Conservation (phyloP, 2,888 invertebrate species). For the Caenorhabditis doughertyi region DNA sequence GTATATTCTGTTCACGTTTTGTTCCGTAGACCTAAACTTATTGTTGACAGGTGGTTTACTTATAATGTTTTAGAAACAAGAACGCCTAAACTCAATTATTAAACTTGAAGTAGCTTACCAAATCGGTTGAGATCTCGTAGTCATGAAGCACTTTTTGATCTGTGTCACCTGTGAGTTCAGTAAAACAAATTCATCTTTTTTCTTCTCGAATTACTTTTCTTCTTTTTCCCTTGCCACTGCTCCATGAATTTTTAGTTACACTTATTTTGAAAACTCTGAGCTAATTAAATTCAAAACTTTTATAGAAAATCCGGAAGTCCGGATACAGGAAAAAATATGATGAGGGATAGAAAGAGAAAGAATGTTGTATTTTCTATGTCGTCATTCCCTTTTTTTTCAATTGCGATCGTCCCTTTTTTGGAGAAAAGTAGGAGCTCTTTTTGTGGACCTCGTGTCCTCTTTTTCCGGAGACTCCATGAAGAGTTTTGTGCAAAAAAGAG, state of each 20-base stretch:
- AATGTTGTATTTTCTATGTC: constrained; percentile 1
- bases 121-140: too few relatives aligned
- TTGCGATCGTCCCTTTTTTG: constrained; percentile 1
- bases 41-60: too few relatives aligned
- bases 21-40: too few relatives aligned
- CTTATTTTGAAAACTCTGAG: background rate
- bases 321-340: background rate
- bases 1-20: background rate
- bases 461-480: constrained; percentile 19
- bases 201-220: constrained; percentile 21
- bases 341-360: background rate
- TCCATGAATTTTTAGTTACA: background rate
- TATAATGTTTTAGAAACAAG: too few relatives aligned
- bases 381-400: constrained; percentile 12
- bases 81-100: too few relatives aligned
- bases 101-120: background rate
- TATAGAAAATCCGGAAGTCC: background rate
- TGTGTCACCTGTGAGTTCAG: constrained; percentile 29
- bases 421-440: constrained; percentile 22
- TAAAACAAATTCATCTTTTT: constrained; percentile 25
- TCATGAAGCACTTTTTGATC: constrained; percentile 2
- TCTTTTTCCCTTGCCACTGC: background rate
- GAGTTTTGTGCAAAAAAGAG: constrained; percentile 13
- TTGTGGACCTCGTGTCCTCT: constrained; percentile 3
- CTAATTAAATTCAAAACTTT: background rate